A percentile compares a stretch with the other conserved stretches of the same genome.
Conservation (phyloP, 2,888 invertebrate genomes). For the Carterocephalus palaemon region DNA sequence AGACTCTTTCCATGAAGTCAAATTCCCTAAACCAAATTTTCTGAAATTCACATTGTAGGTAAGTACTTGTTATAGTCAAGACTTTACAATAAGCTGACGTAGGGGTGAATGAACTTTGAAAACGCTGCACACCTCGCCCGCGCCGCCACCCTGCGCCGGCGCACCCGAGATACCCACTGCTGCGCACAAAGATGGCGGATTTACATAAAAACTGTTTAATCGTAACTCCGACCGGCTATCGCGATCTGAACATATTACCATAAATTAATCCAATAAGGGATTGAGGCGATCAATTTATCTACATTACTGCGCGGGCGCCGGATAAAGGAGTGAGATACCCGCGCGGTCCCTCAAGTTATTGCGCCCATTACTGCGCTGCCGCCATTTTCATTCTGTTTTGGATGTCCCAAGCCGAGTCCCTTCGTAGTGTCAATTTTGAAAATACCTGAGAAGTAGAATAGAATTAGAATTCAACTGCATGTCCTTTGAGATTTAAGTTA, state of each 20-base stretch:
- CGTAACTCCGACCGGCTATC: constrained; percentile 65
- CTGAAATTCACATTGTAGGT: no score
- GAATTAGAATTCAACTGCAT: no score
- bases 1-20: no score
- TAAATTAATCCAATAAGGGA: constrained; percentile 68
- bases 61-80: constrained; percentile 25
- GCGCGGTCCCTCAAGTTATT: constrained; percentile 42
- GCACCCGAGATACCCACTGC: constrained; percentile 47
- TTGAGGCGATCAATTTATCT: constrained; percentile 63
- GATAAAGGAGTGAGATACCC: constrained; percentile 39
- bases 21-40: no score
- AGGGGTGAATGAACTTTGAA: no score
- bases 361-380: constrained; percentile 44
- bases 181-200: constrained; percentile 67
- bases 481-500: no score
- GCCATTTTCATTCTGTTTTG: constrained; percentile 25
- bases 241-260: constrained; percentile 66
- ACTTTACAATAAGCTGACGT: no score
- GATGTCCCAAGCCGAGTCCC: constrained; percentile 23
- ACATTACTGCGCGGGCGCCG: constrained; percentile 59
- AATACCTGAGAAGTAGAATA: no score
- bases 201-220: constrained; percentile 74
- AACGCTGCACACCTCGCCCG: no score
- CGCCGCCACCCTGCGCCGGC: constrained; percentile 30
- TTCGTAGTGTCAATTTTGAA: no score